These are phyloP conservation scores for Sinonovacula constricta DNA, from an alignment of 1,140 invertebrate species.

Conservation along the genomic window DNA sequence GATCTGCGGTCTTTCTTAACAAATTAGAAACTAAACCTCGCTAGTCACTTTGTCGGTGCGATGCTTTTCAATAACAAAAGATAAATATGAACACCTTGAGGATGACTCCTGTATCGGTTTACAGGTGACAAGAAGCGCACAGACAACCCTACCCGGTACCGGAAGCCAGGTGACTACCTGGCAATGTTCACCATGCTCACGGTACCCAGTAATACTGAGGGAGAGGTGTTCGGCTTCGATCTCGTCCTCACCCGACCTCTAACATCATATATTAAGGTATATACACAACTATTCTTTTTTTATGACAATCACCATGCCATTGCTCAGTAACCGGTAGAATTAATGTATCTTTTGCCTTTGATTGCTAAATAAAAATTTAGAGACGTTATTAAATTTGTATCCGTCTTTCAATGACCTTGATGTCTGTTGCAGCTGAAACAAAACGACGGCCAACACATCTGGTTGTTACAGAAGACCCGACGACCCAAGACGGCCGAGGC, in stretches of 20 bases:
- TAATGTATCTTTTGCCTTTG: too few relatives aligned
- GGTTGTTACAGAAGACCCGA: conserved; percentile 77
- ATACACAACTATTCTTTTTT: too few relatives aligned
- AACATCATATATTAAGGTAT: conserved; percentile 81
- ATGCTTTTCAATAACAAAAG: not conserved
- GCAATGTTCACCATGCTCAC: conserved; percentile 61
- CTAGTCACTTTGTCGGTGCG: not conserved
- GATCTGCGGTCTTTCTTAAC: too few relatives aligned
- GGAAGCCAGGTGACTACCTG: conserved; percentile 80
- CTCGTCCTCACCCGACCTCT: conserved; percentile 79
- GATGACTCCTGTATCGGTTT: too few relatives aligned
- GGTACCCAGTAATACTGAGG: conserved; percentile 57
- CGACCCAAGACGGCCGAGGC: conserved; percentile 59
- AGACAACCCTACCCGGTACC: conserved; percentile 81
- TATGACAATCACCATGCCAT: too few relatives aligned
- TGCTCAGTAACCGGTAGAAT: too few relatives aligned
- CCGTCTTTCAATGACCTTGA: too few relatives aligned
- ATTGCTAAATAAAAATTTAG: too few relatives aligned
- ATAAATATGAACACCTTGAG: not conserved
- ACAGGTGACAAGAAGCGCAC: conserved; percentile 74
- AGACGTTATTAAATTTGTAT: too few relatives aligned
- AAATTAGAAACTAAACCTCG: too few relatives aligned
- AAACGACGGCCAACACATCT: conserved; percentile 80
- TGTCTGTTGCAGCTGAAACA: conserved; percentile 77
- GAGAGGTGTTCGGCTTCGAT: conserved; percentile 71